phyloP scores from a whole-genome alignment of 2,113 vertebrate genomes.

The Callopanchax toddi region DNA sequence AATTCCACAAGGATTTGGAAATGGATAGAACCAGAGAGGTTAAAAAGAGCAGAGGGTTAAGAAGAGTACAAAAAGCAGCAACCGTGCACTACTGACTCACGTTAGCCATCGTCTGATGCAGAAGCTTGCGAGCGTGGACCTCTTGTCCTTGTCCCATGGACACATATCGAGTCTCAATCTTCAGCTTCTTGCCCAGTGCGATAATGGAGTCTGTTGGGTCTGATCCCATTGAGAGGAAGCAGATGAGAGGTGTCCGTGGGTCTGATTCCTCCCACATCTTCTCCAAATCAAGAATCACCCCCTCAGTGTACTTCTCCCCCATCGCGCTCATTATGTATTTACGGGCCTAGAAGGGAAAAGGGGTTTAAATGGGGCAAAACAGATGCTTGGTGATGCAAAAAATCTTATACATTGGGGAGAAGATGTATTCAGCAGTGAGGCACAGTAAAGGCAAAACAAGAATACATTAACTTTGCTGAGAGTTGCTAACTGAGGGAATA shows the following conservation, averaged over 20 bases:
- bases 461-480: conserved; percentile 18
- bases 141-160: conserved; percentile 98
- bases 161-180: conserved; percentile 87
- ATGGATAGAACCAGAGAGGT: too few species aligned
- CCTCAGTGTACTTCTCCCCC: conserved; percentile 89
- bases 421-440: not conserved
- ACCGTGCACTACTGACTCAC: conserved; percentile 74
- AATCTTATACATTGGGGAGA: not conserved
- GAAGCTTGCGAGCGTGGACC: conserved; percentile 89
- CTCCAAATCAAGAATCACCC: conserved; percentile 90
- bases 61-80: not conserved
- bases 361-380: not conserved
- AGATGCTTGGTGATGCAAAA: conserved; percentile 15
- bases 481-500: conserved; percentile 10
- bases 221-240: conserved; percentile 95
- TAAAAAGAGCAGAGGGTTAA: too few species aligned
- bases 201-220: conserved; percentile 94
- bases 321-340: conserved; percentile 90
- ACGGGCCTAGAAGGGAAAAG: conserved; percentile 82
- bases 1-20: too few species aligned
- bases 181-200: conserved; percentile 88
- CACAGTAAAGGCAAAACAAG: conserved; percentile 6
- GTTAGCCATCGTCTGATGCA: conserved; percentile 90
- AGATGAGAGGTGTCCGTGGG: conserved; percentile 89
- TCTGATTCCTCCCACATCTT: conserved; percentile 94